Evolutionary conservation across 2,888 invertebrate genomes (phyloP).

Genomic region (Oeneis ivallda): DNA sequence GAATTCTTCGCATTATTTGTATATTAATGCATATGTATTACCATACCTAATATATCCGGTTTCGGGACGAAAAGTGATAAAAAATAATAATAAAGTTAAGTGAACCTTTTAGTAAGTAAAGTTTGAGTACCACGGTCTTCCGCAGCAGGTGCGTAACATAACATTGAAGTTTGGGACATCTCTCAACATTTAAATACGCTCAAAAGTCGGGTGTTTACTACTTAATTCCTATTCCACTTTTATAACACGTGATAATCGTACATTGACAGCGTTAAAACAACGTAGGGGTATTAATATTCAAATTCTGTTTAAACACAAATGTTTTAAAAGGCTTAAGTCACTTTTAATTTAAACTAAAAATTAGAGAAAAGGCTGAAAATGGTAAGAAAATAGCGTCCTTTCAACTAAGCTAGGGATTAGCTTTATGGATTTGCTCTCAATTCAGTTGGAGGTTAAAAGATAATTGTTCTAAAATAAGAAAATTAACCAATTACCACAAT

Average conservation of each 20-base stretch:
- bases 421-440: too few species aligned
- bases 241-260: constrained; percentile 20
- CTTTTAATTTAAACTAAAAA: neutral
- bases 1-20: too few species aligned
- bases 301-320: constrained; percentile 3
- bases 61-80: too few species aligned
- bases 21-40: too few species aligned
- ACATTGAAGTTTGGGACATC: constrained; percentile 22
- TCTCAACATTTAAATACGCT: constrained; percentile 27
- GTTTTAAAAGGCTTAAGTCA: neutral
- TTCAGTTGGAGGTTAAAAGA: too few species aligned
- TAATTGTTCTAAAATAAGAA: too few species aligned
- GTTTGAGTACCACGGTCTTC: constrained; percentile 25
- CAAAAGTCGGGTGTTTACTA: constrained; percentile 19
- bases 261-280: constrained; percentile 8
- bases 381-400: too few species aligned
- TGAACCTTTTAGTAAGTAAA: neutral
- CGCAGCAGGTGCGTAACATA: constrained; percentile 36
- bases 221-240: constrained; percentile 20
- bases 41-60: too few species aligned
- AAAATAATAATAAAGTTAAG: too few species aligned
- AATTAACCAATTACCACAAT: too few species aligned
- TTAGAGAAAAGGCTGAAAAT: too few species aligned
- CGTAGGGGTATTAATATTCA: neutral
- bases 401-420: too few species aligned